Base-by-base conservation (phyloP, 2,797 vertebrate genomes). In the Poeciliopsis gracilis region DNA sequence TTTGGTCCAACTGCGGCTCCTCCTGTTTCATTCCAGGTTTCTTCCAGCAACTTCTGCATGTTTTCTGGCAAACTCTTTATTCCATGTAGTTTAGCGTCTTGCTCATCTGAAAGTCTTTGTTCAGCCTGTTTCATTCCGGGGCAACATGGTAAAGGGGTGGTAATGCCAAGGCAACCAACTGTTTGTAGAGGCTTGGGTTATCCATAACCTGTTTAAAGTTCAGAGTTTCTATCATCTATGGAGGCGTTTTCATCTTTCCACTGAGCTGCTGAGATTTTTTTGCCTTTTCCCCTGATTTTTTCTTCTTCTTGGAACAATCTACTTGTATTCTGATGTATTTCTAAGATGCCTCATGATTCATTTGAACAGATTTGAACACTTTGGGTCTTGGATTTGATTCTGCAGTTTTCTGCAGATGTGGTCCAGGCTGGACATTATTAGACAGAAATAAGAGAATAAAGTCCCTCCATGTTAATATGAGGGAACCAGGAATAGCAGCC, bases 401-500 rank as follows among this genome's bases (percentile, higher is more conserved):
- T 49, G 20, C 23, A 55, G 53, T n/a, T 55, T 55, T 55, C 23
- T 57, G n/a, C 25, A 57, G 10, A 57, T 57, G 25, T 28, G 9
- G 28, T 57, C 23, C 20, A 55, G 53, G 53, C 53, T 55, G 53
- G 53, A 55, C 23, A 11, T n/a, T 57, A 28, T 57, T 57, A 57
- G 55, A 57, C 3, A 57, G 11, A 57, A 28, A 55, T 55, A n/a
- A n/a, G 11, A 57, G 55, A 57, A 28, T n/a, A 57, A 57, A 57
- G 28, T 57, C n/a, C 55, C n/a, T 28, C 6, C n/a, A 28, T n/a
- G 7, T 61, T n/a, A 5, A 25, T 46, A 7, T 8, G 33, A 28
- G 6, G 18, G 5, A 30, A 36, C 69, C 43, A 72, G 53, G 59
- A 78, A 78, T 77, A 72, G 76, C 66, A 45, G 49, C 47, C 3